Percentiles rank a stretch among this genome's conserved stretches.
Conservation (phyloP, 2,797 vertebrate genomes). For the Pangasius macronema region DNA sequence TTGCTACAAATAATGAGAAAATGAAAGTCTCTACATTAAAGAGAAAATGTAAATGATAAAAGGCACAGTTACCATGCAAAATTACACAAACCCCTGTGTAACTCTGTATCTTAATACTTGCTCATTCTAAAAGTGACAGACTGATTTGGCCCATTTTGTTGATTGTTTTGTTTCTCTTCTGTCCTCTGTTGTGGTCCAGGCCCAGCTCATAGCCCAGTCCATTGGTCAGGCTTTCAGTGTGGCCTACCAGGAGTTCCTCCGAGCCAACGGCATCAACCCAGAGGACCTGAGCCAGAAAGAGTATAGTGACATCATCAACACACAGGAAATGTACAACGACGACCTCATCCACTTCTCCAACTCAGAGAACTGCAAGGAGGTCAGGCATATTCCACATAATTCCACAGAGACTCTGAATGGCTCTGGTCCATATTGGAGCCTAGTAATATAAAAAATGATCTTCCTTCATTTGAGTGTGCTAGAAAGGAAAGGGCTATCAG, state of each 20-base stretch:
- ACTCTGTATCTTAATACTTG: neutral
- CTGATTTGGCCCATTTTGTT: neutral
- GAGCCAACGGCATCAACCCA: constrained; percentile 98
- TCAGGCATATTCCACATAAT: constrained; percentile 57
- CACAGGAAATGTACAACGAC: constrained; percentile 99
- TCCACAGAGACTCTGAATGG: too few species aligned
- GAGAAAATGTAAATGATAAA: constrained; percentile 7
- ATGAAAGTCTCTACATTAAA: neutral
- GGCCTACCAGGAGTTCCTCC: constrained; percentile 97
- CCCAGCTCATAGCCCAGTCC: constrained; percentile 98
- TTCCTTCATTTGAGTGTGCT: neutral
- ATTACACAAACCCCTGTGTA: neutral
- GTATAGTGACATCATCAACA: constrained; percentile 99
- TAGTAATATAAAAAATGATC: neutral
- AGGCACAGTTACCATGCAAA: neutral
- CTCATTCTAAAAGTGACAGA: neutral
- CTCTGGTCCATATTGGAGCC: neutral
- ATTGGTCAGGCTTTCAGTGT: constrained; percentile 99
- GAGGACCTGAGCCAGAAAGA: constrained; percentile 99
- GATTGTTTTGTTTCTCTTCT: neutral
- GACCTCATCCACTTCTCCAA: constrained; percentile 99
- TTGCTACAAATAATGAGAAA: neutral
- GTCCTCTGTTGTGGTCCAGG: constrained; percentile 69
- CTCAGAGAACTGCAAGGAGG: constrained; percentile 99
- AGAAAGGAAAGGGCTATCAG: neutral